Evolutionary conservation across 1,140 invertebrate species (phyloP).

Genomic region (Leptestheria dahalacensis): DNA sequence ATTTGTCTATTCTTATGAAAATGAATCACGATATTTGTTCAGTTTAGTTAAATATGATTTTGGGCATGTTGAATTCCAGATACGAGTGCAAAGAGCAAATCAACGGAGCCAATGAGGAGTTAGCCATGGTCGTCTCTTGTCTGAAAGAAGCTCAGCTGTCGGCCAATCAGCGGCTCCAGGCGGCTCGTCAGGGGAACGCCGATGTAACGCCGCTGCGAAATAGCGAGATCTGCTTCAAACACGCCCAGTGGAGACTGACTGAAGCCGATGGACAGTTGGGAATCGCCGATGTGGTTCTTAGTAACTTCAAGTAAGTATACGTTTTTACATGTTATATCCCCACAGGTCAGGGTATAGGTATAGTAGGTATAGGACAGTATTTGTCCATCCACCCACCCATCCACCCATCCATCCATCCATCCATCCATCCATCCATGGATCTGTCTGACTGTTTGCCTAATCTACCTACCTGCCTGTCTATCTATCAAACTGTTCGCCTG

Average conservation of each 20-base stretch:
- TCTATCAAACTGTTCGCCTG: too few relatives aligned
- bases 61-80: conserved; percentile 35
- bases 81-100: conserved; percentile 82
- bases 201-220: conserved; percentile 58
- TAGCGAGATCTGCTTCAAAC: conserved; percentile 96
- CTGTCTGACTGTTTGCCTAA: too few relatives aligned
- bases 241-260: conserved; percentile 94
- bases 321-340: not conserved
- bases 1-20: too few relatives aligned
- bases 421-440: too few relatives aligned
- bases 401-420: too few relatives aligned
- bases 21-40: conserved; percentile 5
- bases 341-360: too few relatives aligned
- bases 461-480: too few relatives aligned
- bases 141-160: conserved; percentile 54
- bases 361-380: not conserved
- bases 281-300: conserved; percentile 85
- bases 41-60: conserved; percentile 6
- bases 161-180: conserved; percentile 39
- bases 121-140: conserved; percentile 78
- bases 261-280: conserved; percentile 94
- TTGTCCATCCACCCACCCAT: too few relatives aligned
- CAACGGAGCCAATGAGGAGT: conserved; percentile 70
- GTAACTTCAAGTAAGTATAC: conserved; percentile 71
- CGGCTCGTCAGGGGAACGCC: conserved; percentile 40